phyloP scores from a whole-genome alignment of 1,140 invertebrate genomes.

The Zeugodacus cucurbitae region DNA sequence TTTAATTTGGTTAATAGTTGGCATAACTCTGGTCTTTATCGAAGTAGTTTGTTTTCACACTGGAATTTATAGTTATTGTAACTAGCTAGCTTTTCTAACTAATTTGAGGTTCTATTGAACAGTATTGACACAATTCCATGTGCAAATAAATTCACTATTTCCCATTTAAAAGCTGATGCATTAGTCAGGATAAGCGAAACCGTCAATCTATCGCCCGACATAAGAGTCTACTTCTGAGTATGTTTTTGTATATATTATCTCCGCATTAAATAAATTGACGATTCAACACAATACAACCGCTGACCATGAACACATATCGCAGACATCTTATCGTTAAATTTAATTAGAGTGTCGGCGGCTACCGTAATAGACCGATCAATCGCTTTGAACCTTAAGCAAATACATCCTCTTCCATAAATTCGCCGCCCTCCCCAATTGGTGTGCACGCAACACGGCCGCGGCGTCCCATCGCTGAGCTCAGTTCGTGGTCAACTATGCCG shows the following conservation, averaged over 20 bases:
- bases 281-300: neutral
- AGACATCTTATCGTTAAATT: neutral
- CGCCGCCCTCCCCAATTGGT: neutral
- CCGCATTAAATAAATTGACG: neutral
- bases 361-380: neutral
- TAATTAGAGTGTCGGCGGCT: neutral
- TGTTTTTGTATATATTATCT: neutral
- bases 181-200: neutral
- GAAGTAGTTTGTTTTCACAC: no score
- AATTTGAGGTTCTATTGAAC: no score
- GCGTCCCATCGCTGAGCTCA: neutral
- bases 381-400: neutral
- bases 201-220: no score
- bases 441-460: neutral
- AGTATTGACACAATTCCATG: no score
- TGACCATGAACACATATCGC: neutral
- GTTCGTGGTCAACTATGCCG: neutral
- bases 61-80: no score
- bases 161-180: neutral
- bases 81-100: no score
- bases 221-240: neutral
- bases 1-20: no score
- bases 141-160: no score
- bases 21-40: no score
- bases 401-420: neutral